Evolutionary conservation across 2,888 invertebrate species (phyloP).

Genomic region (Geotrupes spiniger): DNA sequence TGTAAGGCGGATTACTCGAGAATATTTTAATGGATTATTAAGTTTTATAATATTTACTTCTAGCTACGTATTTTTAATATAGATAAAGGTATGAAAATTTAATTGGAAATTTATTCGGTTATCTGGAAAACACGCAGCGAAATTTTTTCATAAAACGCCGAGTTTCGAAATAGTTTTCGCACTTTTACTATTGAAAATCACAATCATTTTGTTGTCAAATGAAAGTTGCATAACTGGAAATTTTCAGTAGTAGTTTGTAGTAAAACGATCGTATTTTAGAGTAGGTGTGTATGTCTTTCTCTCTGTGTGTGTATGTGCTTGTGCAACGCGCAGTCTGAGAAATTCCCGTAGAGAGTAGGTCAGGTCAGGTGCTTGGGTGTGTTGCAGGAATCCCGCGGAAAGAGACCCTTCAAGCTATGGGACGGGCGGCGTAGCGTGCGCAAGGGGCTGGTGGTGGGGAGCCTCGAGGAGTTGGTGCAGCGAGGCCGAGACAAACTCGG

Average conservation of each 20-base stretch:
- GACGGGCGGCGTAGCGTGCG: constrained; percentile 91
- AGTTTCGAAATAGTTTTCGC: too few relatives aligned
- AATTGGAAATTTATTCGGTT: too few relatives aligned
- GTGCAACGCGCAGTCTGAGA: constrained; percentile 30
- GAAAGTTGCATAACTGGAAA: background rate
- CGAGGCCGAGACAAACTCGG: constrained; percentile 85
- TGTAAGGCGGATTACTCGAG: too few relatives aligned
- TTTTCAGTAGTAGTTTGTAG: constrained; percentile 5
- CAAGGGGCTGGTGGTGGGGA: constrained; percentile 89
- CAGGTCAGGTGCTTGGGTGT: constrained; percentile 36
- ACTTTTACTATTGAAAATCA: too few relatives aligned
- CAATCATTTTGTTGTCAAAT: too few relatives aligned
- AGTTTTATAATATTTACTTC: too few relatives aligned
- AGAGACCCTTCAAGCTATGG: constrained; percentile 97
- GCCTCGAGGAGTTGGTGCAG: constrained; percentile 74
- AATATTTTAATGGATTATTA: too few relatives aligned
- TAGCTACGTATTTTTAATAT: too few relatives aligned
- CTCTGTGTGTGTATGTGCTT: background rate
- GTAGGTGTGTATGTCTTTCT: background rate
- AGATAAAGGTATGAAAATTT: too few relatives aligned
- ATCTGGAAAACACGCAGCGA: too few relatives aligned
- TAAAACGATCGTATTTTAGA: background rate
- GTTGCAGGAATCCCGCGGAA: constrained; percentile 87
- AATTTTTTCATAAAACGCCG: too few relatives aligned
- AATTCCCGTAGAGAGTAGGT: constrained; percentile 37